phyloP scores from a whole-genome alignment of 1,140 invertebrate species.

The Bombus superbus region DNA sequence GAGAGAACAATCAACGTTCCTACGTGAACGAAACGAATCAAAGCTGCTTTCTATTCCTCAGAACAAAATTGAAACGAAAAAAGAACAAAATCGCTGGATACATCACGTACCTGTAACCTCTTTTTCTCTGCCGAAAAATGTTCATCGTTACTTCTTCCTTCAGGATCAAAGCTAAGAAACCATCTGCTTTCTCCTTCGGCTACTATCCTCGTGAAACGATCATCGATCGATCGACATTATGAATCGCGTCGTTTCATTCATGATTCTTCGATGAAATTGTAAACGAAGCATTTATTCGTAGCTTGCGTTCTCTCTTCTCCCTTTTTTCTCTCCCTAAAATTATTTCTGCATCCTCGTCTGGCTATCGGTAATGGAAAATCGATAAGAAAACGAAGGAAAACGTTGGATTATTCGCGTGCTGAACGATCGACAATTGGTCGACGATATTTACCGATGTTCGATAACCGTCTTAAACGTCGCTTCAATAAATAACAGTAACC shows the following conservation, averaged over 20 bases:
- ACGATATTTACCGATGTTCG: slow-evolving; percentile 1
- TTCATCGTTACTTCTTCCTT: neutral
- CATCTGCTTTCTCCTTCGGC: neutral
- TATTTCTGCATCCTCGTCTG: neutral
- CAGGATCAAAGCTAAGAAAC: neutral
- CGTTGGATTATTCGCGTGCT: too few relatives aligned
- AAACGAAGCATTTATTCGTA: neutral
- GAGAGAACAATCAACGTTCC: neutral
- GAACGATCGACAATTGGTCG: slow-evolving; percentile 4
- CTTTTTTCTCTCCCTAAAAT: neutral
- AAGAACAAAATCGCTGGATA: neutral
- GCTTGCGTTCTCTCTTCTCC: slow-evolving; percentile 1
- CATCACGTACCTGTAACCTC: too few relatives aligned
- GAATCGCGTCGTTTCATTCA: neutral
- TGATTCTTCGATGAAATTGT: neutral
- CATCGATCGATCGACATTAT: slow-evolving; percentile 10
- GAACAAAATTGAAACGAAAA: neutral
- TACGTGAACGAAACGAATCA: neutral
- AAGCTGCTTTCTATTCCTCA: neutral
- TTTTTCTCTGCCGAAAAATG: neutral
- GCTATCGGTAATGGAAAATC: neutral
- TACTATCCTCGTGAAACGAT: neutral
- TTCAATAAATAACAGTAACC: neutral
- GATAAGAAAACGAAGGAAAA: neutral
- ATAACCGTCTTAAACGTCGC: neutral